phyloP scores from a whole-genome alignment of 2,797 vertebrate genomes.

The Bovichtus variegatus region DNA sequence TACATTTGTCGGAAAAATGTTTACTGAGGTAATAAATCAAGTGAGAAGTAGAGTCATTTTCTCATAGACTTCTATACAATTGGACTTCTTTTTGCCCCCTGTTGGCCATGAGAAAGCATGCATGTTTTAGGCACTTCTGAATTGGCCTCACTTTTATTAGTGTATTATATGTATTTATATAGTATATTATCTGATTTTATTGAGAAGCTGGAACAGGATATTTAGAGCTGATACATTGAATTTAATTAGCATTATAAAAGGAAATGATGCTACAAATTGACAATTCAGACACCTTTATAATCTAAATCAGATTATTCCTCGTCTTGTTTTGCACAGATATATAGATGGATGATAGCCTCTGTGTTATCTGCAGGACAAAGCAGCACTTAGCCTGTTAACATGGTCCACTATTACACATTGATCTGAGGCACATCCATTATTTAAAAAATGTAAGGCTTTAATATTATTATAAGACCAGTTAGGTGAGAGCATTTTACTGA shows the following conservation, averaged over 20 bases:
- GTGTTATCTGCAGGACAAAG: conserved; percentile 32
- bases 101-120: too few relatives aligned
- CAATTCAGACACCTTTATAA: conserved; percentile 35
- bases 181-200: conserved; percentile 1
- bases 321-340: neutral
- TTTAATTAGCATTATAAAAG: conserved; percentile 28
- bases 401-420: conserved; percentile 47
- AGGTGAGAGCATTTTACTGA: conserved; percentile 47
- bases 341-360: conserved; percentile 28
- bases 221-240: conserved; percentile 28
- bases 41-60: too few relatives aligned
- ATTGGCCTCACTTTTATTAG: too few relatives aligned
- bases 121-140: too few relatives aligned
- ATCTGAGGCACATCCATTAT: conserved; percentile 69
- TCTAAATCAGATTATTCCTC: conserved; percentile 31
- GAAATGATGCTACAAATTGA: neutral
- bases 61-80: too few relatives aligned
- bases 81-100: too few relatives aligned
- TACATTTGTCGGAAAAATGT: too few relatives aligned
- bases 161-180: too few relatives aligned
- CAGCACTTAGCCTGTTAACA: conserved; percentile 67
- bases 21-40: too few relatives aligned
- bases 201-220: conserved; percentile 16
- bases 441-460: conserved; percentile 53
- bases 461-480: conserved; percentile 64